phyloP scores from a whole-genome alignment of 2,113 vertebrate species.

The Ailuropoda melanoleuca region DNA sequence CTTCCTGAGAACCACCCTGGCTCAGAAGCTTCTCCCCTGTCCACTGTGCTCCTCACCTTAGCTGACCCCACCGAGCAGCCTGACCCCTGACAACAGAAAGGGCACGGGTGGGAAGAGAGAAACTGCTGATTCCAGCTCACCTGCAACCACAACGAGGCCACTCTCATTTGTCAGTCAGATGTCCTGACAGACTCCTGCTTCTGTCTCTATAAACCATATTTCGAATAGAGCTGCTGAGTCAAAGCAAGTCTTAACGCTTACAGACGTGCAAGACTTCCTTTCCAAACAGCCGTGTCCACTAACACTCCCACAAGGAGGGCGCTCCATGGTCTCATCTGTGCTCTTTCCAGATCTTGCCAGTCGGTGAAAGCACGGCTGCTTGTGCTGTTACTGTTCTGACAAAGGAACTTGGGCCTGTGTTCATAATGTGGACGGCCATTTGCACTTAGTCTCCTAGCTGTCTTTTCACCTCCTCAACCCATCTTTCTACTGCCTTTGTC shows the following conservation, averaged over 20 bases:
- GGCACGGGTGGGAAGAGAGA: fast-evolving
- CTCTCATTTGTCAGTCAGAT: fast-evolving
- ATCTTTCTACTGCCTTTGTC: background rate
- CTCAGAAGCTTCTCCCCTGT: background rate
- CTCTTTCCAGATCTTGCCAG: too few relatives aligned
- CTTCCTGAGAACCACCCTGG: fast-evolving
- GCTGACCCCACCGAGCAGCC: background rate
- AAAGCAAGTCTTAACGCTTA: background rate
- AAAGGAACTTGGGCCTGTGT: background rate
- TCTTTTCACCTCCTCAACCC: background rate
- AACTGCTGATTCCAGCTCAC: fast-evolving
- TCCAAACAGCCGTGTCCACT: fast-evolving
- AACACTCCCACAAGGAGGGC: background rate
- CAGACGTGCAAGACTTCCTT: background rate
- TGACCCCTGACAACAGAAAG: background rate
- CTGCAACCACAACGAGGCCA: fast-evolving
- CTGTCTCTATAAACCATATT: background rate
- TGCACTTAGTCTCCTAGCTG: background rate
- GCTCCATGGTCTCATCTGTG: too few relatives aligned
- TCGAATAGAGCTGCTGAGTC: background rate
- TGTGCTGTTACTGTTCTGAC: background rate
- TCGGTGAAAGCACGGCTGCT: background rate
- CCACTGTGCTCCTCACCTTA: background rate
- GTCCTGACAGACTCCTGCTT: background rate
- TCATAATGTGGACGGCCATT: background rate